phyloP scores from a whole-genome alignment of 2,797 vertebrate genomes.

The Hyperoplus immaculatus region DNA sequence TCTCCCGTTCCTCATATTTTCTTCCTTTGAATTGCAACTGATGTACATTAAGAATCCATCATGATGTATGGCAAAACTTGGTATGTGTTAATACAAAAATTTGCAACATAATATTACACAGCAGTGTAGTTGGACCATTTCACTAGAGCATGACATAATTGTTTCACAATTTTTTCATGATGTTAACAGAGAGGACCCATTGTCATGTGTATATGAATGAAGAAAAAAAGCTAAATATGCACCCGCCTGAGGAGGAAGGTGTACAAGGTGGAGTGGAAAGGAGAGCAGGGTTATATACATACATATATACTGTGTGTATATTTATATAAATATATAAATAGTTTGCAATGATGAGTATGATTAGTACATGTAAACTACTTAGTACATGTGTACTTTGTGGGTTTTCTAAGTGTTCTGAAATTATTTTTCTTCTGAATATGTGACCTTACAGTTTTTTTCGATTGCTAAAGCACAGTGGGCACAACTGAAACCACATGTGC shows the following conservation, averaged over 20 bases:
- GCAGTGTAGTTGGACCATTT: neutral
- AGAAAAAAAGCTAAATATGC: neutral
- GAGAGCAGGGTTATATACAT: neutral
- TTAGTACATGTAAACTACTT: neutral
- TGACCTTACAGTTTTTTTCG: too few relatives aligned
- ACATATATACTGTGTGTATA: neutral
- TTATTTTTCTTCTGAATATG: neutral
- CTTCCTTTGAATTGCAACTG: constrained; percentile 6
- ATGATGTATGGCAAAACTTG: neutral
- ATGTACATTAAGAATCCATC: constrained; percentile 1
- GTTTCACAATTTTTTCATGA: neutral
- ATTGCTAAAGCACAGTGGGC: too few relatives aligned
- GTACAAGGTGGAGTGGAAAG: neutral
- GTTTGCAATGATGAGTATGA: neutral
- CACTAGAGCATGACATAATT: neutral
- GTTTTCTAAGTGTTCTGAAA: neutral
- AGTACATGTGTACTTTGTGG: neutral
- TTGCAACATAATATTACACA: neutral
- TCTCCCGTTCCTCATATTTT: constrained; percentile 18
- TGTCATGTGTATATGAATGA: neutral
- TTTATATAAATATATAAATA: neutral
- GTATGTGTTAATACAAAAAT: neutral
- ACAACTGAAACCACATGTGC: too few relatives aligned
- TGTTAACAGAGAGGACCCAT: constrained; percentile 1
- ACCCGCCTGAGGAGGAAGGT: neutral